Evolutionary conservation across 1,140 invertebrate genomes (phyloP), one percentile per base, ranked within the genome.

Genomic region (Drosophila seguyi): DNA sequence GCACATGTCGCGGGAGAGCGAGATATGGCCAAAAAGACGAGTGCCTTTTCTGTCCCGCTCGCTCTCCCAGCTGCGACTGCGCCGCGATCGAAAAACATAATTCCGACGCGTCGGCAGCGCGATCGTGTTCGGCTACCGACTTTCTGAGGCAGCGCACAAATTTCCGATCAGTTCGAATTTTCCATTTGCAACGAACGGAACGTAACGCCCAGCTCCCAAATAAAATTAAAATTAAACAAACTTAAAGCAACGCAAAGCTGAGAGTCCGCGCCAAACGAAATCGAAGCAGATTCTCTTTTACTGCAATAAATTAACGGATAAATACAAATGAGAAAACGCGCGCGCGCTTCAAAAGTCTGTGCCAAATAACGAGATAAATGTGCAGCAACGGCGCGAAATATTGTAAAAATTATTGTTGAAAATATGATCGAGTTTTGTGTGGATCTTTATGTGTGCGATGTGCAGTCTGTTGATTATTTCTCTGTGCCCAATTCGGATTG

Each of bases 151-250:
- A 63, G 66, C 79, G 78, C 79, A 81, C 72, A 92, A 84, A 91
- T 92, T 79, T 92, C 60, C 90, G 86, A 92, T 92, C 88, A 92
- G 80, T 92, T 92, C 68, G 81, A 92, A 73, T 92, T 92, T 91
- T 85, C 74, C 83, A 91, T 86, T 91, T 83, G 86, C 79, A 80
- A 75, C 86, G 91, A 92, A 78, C 88, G 83, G 91, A 92, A 76
- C 88, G 83, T 83, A 88, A 88, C 73, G 73, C 80, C 78, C 83
- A 77, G 53, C 67, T 53, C 58, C 73, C 25, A 16, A 16, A n/a
- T n/a, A n/a, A 41, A 75, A 22, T 52, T n/a, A n/a, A n/a, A 44
- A 55, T 50, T 53, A 44, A 63, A 22, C 18, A 22, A 39, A 56
- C 31, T 29, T 36, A 36, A 41, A 31, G 48, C 52, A 41, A 16